Conservation (phyloP, 2,888 invertebrate species). For the Eupithecia exiguata region DNA sequence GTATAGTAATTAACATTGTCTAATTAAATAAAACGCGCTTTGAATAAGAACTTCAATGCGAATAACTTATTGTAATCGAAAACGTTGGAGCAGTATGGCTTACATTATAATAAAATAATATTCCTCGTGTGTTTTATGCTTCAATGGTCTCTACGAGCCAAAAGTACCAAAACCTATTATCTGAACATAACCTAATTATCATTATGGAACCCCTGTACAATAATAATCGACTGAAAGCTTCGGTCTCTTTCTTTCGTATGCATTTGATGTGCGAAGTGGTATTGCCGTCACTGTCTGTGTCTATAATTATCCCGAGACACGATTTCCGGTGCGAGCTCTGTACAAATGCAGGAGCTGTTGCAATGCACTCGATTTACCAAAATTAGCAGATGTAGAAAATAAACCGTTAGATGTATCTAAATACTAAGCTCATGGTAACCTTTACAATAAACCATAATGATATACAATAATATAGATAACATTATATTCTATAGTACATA, state of each 20-base stretch:
- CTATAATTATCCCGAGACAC: conserved; percentile 77
- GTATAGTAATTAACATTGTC: conserved; percentile 52
- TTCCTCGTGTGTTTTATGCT: conserved; percentile 14
- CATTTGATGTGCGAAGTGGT: conserved; percentile 46
- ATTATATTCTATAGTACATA: too few relatives aligned
- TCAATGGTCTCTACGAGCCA: conserved; percentile 8
- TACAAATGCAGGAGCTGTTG: conserved; percentile 53
- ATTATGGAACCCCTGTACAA: conserved; percentile 37
- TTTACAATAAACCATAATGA: neutral
- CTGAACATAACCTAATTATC: conserved; percentile 59
- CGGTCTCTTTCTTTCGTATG: conserved; percentile 52
- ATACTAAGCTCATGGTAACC: neutral
- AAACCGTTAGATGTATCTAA: neutral
- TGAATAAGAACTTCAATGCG: conserved; percentile 37
- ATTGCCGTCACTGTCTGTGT: conserved; percentile 65
- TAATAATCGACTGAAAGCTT: conserved; percentile 48
- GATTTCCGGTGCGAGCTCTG: conserved; percentile 74
- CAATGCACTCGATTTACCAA: conserved; percentile 61
- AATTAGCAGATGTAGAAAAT: conserved; percentile 50
- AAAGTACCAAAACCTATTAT: conserved; percentile 25
- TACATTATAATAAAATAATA: neutral
- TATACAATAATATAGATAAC: neutral
- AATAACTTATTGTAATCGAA: neutral
- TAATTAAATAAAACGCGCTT: conserved; percentile 46
- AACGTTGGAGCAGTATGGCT: neutral